These are phyloP conservation scores for Cephus runcator DNA, from an alignment of 2,888 invertebrate species.

Conservation along the genomic window DNA sequence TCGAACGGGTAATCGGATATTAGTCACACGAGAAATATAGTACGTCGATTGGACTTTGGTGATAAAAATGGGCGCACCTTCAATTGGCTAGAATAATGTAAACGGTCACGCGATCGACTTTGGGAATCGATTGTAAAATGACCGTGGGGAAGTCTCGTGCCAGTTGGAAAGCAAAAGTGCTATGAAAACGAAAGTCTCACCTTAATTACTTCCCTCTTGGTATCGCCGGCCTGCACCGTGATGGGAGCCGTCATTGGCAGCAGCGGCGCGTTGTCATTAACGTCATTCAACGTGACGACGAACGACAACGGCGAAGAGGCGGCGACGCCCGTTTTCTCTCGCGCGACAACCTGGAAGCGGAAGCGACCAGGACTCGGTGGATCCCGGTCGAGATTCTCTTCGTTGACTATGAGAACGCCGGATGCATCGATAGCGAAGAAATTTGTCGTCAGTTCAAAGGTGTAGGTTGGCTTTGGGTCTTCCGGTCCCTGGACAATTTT, in stretches of 20 bases:
- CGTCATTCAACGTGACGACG: slow-evolving; percentile 80
- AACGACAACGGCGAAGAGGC: slow-evolving; percentile 86
- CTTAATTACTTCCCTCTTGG: slow-evolving; percentile 75
- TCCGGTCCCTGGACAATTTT: slow-evolving; percentile 74
- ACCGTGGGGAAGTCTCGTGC: background rate
- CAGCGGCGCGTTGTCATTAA: slow-evolving; percentile 88
- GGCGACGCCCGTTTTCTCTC: slow-evolving; percentile 81
- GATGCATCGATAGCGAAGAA: slow-evolving; percentile 83
- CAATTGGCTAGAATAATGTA: background rate
- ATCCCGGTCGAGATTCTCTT: slow-evolving; percentile 87
- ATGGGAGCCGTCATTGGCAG: slow-evolving; percentile 85
- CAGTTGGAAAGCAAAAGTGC: background rate
- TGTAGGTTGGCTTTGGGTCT: slow-evolving; percentile 82
- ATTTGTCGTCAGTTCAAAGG: slow-evolving; percentile 85
- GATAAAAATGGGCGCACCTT: background rate
- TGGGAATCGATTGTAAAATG: background rate
- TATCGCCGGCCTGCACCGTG: slow-evolving; percentile 82
- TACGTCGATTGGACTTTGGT: background rate
- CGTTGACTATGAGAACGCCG: slow-evolving; percentile 81
- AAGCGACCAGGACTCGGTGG: slow-evolving; percentile 86
- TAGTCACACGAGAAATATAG: background rate
- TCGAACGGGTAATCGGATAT: background rate
- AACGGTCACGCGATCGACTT: background rate
- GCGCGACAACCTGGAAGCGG: slow-evolving; percentile 88
- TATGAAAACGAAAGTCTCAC: slow-evolving; percentile 61